Percentiles rank a stretch among this genome's conserved stretches.
These are phyloP conservation scores for Caenorhabditis sulstoni DNA, from an alignment of 2,888 invertebrate genomes.

Conservation along the genomic window DNA sequence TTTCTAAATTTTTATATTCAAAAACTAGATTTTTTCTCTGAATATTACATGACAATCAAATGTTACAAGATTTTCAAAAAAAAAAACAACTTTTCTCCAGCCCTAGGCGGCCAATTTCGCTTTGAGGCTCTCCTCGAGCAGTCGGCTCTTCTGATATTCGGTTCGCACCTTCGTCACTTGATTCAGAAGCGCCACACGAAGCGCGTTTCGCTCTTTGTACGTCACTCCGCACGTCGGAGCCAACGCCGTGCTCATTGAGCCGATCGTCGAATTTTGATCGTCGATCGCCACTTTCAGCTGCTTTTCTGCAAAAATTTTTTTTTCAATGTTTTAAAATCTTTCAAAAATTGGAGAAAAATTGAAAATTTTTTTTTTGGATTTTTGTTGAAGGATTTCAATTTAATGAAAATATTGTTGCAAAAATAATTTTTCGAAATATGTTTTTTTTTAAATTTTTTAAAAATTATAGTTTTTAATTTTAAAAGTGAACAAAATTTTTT, in stretches of 20 bases:
- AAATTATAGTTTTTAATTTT: conserved; percentile 1
- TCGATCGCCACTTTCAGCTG: conserved; percentile 24
- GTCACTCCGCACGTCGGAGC: conserved; percentile 30
- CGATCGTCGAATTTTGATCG: conserved; percentile 12
- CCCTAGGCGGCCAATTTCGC: conserved; percentile 31
- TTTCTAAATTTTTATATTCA: too few relatives aligned
- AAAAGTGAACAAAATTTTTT: too few relatives aligned
- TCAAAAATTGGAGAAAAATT: not conserved
- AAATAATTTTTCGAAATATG: not conserved
- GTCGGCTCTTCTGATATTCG: conserved; percentile 48
- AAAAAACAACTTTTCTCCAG: too few relatives aligned
- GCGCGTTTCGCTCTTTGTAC: conserved; percentile 44
- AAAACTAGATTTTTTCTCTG: too few relatives aligned
- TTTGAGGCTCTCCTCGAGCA: conserved; percentile 47
- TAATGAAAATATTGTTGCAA: too few relatives aligned
- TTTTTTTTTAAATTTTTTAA: not conserved
- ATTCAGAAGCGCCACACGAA: conserved; percentile 18
- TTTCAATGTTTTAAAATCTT: not conserved
- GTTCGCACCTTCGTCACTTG: conserved; percentile 45
- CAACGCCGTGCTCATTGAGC: conserved; percentile 11
- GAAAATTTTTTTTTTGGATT: too few relatives aligned
- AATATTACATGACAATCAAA: not conserved
- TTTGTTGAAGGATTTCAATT: not conserved
- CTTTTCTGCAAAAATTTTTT: conserved; percentile 33
- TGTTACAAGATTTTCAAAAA: too few relatives aligned